These are phyloP conservation scores for Eledone cirrhosa DNA, from an alignment of 2,888 invertebrate species.

Conservation along the genomic window DNA sequence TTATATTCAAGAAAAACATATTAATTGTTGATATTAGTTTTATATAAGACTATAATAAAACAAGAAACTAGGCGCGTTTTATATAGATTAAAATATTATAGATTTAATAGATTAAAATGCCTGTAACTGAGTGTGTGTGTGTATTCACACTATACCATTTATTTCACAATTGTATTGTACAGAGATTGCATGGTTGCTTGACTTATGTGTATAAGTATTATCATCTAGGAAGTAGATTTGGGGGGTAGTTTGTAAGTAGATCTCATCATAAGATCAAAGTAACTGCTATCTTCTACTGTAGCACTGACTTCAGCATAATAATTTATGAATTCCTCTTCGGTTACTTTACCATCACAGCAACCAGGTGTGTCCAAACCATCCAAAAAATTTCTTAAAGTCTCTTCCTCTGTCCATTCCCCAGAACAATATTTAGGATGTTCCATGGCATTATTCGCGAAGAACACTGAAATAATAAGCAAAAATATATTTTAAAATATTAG, in stretches of 20 bases:
- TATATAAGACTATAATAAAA: too few relatives aligned
- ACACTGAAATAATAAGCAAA: constrained; percentile 50
- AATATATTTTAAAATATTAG: neutral
- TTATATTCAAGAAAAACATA: too few relatives aligned
- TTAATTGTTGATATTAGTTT: too few relatives aligned
- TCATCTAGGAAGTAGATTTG: constrained; percentile 20
- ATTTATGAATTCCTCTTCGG: constrained; percentile 58
- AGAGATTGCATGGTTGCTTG: neutral
- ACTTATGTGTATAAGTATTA: neutral
- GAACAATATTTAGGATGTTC: constrained; percentile 57
- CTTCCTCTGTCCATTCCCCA: constrained; percentile 60
- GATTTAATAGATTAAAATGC: too few relatives aligned
- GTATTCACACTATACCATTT: too few relatives aligned
- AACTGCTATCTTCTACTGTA: constrained; percentile 59
- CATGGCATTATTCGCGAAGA: constrained; percentile 56
- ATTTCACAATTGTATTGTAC: too few relatives aligned
- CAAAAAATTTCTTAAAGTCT: constrained; percentile 57
- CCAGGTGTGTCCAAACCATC: constrained; percentile 60
- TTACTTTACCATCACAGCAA: constrained; percentile 59
- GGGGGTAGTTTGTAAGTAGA: constrained; percentile 53
- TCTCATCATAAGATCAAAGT: constrained; percentile 61
- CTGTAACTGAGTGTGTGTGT: too few relatives aligned
- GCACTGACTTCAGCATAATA: constrained; percentile 60
- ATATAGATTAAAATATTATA: too few relatives aligned
- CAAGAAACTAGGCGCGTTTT: too few relatives aligned